A percentile compares a stretch with the other conserved stretches of the same genome.
These are phyloP conservation scores for Agrochola macilenta DNA, from an alignment of 2,888 invertebrate species.

Conservation along the genomic window DNA sequence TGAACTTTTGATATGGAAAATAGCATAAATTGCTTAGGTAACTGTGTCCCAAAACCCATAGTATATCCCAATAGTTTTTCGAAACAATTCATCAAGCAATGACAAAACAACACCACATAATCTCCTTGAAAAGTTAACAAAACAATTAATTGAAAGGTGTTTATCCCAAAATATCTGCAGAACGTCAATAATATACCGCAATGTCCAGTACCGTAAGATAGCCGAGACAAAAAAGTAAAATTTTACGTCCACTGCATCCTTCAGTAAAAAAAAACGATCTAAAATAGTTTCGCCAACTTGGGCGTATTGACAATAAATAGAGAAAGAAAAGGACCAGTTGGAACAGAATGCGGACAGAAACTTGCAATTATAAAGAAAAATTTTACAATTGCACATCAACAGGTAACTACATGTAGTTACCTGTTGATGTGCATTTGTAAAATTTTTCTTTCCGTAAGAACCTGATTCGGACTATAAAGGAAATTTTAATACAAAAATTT, in stretches of 20 bases:
- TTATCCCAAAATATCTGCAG: slow-evolving; percentile 43
- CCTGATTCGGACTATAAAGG: too few species aligned
- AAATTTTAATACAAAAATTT: neutral
- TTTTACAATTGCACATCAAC: too few species aligned
- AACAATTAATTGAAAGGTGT: slow-evolving; percentile 5
- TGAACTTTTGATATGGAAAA: neutral
- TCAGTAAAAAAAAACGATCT: slow-evolving; percentile 34
- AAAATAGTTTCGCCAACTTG: slow-evolving; percentile 45
- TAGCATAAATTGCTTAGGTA: neutral
- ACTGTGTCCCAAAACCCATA: neutral
- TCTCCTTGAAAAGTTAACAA: too few species aligned
- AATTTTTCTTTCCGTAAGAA: neutral
- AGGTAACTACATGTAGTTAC: too few species aligned
- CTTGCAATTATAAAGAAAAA: neutral
- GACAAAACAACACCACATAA: neutral
- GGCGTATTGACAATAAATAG: neutral
- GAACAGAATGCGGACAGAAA: neutral
- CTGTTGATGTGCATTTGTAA: too few species aligned
- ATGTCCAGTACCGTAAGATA: slow-evolving; percentile 40
- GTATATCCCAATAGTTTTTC: too few species aligned
- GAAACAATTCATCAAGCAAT: too few species aligned
- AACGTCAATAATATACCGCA: slow-evolving; percentile 53
- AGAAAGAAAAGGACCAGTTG: slow-evolving; percentile 19
- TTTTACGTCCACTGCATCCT: slow-evolving; percentile 42
- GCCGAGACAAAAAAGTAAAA: slow-evolving; percentile 41